Conservation (phyloP, 2,888 invertebrate species). For the Mythimna impura region DNA sequence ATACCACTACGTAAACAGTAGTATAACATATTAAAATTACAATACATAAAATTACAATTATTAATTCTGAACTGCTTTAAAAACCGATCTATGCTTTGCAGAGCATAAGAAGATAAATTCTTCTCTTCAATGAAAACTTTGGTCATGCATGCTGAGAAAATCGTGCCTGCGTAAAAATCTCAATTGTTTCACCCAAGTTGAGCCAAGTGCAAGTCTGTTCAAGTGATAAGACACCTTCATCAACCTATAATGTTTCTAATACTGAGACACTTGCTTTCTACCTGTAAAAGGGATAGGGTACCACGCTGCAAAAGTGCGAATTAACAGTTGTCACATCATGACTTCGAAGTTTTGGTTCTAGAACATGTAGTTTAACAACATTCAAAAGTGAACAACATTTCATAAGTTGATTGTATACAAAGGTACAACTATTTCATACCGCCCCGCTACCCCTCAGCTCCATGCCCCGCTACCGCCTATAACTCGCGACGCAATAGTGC, state of each 20-base stretch:
- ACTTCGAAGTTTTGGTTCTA: too few species aligned
- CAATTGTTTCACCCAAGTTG: too few species aligned
- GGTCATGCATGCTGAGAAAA: neutral
- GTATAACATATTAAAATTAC: too few species aligned
- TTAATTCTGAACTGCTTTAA: too few species aligned
- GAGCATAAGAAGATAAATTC: too few species aligned
- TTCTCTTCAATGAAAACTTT: neutral
- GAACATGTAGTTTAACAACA: too few species aligned
- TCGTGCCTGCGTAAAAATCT: too few species aligned
- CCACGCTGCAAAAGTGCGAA: too few species aligned
- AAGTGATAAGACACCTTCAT: neutral
- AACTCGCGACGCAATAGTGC: slow-evolving; percentile 69
- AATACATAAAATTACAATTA: too few species aligned
- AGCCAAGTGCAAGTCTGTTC: neutral
- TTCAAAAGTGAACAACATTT: neutral
- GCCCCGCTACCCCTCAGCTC: slow-evolving; percentile 1
- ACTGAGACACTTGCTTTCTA: neutral
- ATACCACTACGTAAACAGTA: too few species aligned
- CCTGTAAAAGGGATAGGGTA: neutral
- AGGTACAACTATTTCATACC: neutral
- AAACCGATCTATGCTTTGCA: too few species aligned
- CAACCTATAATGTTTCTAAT: neutral
- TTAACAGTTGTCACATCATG: too few species aligned
- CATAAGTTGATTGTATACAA: neutral
- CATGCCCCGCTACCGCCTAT: slow-evolving; percentile 20